A percentile compares a stretch with the other conserved stretches of the same genome.
Conservation (phyloP, 2,113 vertebrate species). For the Pardalotus punctatus region DNA sequence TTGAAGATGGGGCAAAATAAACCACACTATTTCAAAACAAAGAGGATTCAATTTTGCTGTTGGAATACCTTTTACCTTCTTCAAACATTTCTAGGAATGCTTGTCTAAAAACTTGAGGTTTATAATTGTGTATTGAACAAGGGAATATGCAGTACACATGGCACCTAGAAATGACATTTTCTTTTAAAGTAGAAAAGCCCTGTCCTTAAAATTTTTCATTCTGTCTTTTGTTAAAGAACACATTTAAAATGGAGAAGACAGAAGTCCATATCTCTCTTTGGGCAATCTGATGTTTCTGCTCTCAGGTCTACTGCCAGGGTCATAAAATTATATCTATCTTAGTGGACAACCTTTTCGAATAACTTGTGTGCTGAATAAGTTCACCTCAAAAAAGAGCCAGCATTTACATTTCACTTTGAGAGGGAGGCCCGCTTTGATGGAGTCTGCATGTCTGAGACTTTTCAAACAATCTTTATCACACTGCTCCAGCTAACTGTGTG, state of each 20-base stretch:
- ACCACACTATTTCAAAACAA: neutral
- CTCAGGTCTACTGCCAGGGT: neutral
- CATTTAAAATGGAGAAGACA: neutral
- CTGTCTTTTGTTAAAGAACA: neutral
- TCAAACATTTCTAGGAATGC: neutral
- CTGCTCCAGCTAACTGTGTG: neutral
- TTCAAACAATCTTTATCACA: neutral
- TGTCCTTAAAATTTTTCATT: neutral
- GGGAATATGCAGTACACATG: neutral
- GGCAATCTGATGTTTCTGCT: neutral
- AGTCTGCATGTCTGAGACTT: neutral
- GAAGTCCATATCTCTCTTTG: neutral
- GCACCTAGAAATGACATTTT: neutral
- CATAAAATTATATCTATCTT: neutral
- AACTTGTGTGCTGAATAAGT: neutral
- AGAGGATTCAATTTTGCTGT: neutral
- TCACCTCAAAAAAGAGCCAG: neutral
- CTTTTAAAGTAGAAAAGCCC: neutral
- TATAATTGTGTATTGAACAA: neutral
- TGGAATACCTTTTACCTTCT: neutral
- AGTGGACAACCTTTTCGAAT: neutral
- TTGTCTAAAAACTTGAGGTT: neutral
- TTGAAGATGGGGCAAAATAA: neutral
- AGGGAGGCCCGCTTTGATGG: neutral
- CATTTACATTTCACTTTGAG: rapidly evolving